Evolutionary conservation across 2,113 vertebrate species (phyloP).

Genomic region (Sprattus sprattus): DNA sequence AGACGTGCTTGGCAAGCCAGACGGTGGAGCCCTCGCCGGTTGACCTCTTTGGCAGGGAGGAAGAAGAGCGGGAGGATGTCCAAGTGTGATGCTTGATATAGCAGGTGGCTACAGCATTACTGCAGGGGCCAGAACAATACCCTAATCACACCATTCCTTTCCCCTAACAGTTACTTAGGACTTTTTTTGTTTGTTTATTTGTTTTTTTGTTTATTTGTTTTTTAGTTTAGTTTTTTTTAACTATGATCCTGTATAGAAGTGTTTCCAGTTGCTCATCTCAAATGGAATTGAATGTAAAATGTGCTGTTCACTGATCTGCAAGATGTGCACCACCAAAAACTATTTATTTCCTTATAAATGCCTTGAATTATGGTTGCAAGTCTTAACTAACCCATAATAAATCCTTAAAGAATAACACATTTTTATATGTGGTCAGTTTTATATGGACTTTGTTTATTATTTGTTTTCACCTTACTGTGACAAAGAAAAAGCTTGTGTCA

Average conservation of each 20-base stretch:
- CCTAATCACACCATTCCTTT: background rate
- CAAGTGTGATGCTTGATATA: background rate
- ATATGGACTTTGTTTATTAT: constrained; percentile 19
- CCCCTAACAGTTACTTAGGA: background rate
- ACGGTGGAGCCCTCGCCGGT: background rate
- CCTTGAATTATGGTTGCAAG: constrained; percentile 34
- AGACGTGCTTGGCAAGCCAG: background rate
- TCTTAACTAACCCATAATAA: constrained; percentile 32
- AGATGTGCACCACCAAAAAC: constrained; percentile 28
- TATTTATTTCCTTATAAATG: constrained; percentile 29
- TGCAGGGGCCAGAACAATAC: background rate
- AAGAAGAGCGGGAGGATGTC: background rate
- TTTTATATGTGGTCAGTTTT: constrained; percentile 29
- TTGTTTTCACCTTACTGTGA: background rate
- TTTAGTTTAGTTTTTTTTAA: background rate
- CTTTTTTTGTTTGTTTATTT: background rate
- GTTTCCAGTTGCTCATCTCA: background rate
- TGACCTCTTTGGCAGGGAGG: background rate
- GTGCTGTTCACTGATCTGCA: background rate
- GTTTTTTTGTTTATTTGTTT: background rate
- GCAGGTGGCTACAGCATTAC: background rate
- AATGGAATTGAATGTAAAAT: constrained; percentile 41
- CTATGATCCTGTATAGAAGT: background rate
- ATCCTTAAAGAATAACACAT: constrained; percentile 21
- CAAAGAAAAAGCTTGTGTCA: background rate